Evolutionary conservation across 2,888 invertebrate species (phyloP).

Genomic region (Xestia sexstrigata): DNA sequence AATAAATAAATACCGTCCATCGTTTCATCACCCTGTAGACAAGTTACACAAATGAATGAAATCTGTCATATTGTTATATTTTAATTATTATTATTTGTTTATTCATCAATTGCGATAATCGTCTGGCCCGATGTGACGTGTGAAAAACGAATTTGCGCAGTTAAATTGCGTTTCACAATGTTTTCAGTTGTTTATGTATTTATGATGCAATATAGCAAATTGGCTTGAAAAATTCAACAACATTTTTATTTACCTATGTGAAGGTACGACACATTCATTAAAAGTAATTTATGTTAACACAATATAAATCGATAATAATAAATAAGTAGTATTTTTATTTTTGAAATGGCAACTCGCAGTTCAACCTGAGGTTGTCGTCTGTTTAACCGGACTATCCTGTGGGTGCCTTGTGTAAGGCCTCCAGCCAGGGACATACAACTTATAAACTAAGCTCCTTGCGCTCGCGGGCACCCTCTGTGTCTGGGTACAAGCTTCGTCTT

Average conservation of each 20-base stretch:
- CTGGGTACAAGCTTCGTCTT: no score
- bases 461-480: no score
- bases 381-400: no score
- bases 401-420: no score
- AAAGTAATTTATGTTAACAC: no score
- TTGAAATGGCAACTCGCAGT: no score
- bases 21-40: neutral
- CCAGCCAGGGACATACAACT: no score
- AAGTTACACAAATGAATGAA: neutral
- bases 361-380: no score
- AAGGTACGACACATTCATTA: neutral
- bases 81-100: neutral
- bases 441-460: no score
- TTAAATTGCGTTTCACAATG: neutral
- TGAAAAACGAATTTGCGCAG: slow-evolving; percentile 19
- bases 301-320: no score
- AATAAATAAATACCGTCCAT: no score
- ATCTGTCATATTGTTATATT: neutral
- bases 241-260: neutral
- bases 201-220: neutral
- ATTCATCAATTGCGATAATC: neutral
- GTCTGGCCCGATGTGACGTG: neutral
- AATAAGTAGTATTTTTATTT: no score
- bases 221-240: neutral
- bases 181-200: neutral